Conservation (phyloP, 2,113 vertebrate genomes). For the Cnemophilus loriae region DNA sequence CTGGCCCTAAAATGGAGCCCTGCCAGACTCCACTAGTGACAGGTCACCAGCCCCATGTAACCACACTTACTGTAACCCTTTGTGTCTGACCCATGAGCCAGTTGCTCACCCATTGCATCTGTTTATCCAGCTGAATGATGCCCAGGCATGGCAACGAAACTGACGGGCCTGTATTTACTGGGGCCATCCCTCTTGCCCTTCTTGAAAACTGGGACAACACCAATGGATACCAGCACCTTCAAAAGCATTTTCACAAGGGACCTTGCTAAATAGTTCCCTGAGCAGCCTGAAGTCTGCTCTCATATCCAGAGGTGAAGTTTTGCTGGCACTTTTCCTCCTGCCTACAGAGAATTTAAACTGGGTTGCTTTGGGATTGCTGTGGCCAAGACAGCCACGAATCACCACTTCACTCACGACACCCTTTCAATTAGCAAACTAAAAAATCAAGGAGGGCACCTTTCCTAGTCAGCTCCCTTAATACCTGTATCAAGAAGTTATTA, state of each 20-base stretch:
- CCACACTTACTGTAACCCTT: not conserved
- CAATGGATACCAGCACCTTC: not conserved
- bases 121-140: not conserved
- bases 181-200: not conserved
- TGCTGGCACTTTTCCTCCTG: not conserved
- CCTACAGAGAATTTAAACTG: not conserved
- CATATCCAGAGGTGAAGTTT: not conserved
- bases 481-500: not conserved
- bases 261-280: not conserved
- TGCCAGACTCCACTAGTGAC: not conserved
- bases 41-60: not conserved
- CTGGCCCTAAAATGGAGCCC: not conserved
- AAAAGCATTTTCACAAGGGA: not conserved
- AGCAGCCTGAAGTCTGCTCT: not conserved
- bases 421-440: not conserved
- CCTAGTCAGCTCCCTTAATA: not conserved
- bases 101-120: not conserved
- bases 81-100: not conserved
- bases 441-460: not conserved
- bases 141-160: fast-evolving
- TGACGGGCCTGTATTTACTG: not conserved
- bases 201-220: not conserved
- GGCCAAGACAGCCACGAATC: not conserved
- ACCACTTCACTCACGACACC: not conserved
- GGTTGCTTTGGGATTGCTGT: not conserved